phyloP scores from a whole-genome alignment of 2,888 invertebrate species.

The Apoderus coryli region DNA sequence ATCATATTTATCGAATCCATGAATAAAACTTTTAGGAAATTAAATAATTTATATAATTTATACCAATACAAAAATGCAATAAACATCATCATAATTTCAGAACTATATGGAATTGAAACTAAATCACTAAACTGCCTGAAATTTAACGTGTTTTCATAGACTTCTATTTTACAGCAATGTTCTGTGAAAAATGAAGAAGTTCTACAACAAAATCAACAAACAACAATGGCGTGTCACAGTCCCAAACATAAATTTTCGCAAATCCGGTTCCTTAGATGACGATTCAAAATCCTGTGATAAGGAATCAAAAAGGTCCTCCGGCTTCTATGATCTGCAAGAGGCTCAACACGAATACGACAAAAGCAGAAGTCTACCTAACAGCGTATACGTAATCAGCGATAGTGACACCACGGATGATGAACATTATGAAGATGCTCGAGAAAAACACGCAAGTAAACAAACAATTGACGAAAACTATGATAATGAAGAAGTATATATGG shows the following conservation, averaged over 20 bases:
- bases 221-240: constrained; percentile 32
- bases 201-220: constrained; percentile 30
- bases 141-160: too few relatives aligned
- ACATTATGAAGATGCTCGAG: constrained; percentile 22
- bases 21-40: too few relatives aligned
- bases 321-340: constrained; percentile 30
- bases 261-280: constrained; percentile 20
- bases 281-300: constrained; percentile 19
- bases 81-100: too few relatives aligned
- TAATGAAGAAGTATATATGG: constrained; percentile 20
- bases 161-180: constrained; percentile 2
- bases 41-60: too few relatives aligned
- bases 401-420: constrained; percentile 20
- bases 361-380: constrained; percentile 21
- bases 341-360: constrained; percentile 26
- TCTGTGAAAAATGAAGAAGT: constrained; percentile 29
- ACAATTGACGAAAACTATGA: constrained; percentile 14
- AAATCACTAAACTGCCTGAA: too few relatives aligned
- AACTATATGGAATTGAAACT: too few relatives aligned
- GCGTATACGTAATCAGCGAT: constrained; percentile 20
- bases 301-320: constrained; percentile 24
- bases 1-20: too few relatives aligned
- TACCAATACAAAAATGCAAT: too few relatives aligned
- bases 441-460: constrained; percentile 15
- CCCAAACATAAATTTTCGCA: constrained; percentile 26